Percentiles rank a stretch among this genome's conserved stretches.
phyloP scores from a whole-genome alignment of 2,113 vertebrate species.

The Cairina moschata region DNA sequence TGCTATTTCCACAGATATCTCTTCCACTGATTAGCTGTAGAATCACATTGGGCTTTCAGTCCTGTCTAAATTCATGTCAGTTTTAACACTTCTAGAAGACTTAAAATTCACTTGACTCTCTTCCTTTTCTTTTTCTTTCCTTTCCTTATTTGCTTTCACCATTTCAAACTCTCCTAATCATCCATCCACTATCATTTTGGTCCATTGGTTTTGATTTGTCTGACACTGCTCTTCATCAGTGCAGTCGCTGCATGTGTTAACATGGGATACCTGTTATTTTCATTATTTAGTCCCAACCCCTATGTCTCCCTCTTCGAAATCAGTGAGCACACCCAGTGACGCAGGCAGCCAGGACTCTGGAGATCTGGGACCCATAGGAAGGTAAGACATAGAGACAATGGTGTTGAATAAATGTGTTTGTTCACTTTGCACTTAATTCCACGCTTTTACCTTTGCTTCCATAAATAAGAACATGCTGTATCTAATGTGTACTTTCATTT shows the following conservation, averaged over 20 bases:
- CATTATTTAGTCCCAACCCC: conserved; percentile 94
- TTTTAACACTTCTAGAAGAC: conserved; percentile 67
- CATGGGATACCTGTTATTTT: conserved; percentile 87
- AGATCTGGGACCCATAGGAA: conserved; percentile 88
- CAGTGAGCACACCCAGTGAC: conserved; percentile 98
- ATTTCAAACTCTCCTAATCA: conserved; percentile 80
- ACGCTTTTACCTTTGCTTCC: background rate
- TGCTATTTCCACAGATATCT: background rate
- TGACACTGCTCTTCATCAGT: conserved; percentile 84
- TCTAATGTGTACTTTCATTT: background rate
- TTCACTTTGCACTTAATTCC: background rate
- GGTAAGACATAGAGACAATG: conserved; percentile 77
- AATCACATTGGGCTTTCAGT: conserved; percentile 49
- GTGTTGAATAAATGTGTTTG: background rate
- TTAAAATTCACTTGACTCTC: conserved; percentile 82
- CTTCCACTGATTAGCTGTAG: conserved; percentile 50
- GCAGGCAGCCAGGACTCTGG: conserved; percentile 96
- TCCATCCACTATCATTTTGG: conserved; percentile 74
- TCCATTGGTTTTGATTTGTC: conserved; percentile 79
- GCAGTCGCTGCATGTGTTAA: conserved; percentile 86
- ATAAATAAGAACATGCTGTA: background rate
- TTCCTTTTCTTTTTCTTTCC: conserved; percentile 80
- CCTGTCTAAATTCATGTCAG: conserved; percentile 78
- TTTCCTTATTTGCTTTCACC: conserved; percentile 75
- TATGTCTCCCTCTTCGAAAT: conserved; percentile 97